Evolutionary conservation across 2,797 vertebrate genomes (phyloP).

Genomic region (Phyllotis vaccarum): DNA sequence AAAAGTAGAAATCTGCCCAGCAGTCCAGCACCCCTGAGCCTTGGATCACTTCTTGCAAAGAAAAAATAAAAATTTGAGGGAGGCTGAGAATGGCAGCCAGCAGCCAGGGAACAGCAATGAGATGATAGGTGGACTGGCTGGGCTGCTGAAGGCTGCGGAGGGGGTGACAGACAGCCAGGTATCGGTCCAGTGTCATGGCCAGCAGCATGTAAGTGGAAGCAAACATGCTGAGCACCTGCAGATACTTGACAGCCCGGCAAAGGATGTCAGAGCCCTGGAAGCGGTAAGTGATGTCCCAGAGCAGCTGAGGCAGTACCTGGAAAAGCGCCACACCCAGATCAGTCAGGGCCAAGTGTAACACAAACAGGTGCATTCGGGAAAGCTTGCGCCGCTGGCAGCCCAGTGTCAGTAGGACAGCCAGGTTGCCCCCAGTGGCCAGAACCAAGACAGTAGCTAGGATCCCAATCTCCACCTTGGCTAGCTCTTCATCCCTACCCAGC

Average conservation of each 20-base stretch:
- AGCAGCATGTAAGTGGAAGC: conserved; percentile 98
- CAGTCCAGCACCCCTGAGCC: conserved; percentile 94
- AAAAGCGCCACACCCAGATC: conserved; percentile 95
- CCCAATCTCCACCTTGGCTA: conserved; percentile 94
- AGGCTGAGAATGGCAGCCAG: conserved; percentile 94
- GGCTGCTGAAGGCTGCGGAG: conserved; percentile 93
- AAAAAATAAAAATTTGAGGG: conserved; percentile 96
- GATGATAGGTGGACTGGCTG: conserved; percentile 91
- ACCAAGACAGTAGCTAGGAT: conserved; percentile 92
- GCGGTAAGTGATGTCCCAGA: conserved; percentile 96
- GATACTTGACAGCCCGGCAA: conserved; percentile 95
- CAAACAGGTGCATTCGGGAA: conserved; percentile 95
- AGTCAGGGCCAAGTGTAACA: conserved; percentile 93
- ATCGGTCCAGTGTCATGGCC: conserved; percentile 96
- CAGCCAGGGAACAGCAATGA: conserved; percentile 93
- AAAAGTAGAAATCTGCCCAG: conserved; percentile 93
- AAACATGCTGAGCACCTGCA: conserved; percentile 99
- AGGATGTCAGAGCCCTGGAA: conserved; percentile 95
- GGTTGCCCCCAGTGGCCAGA: conserved; percentile 91
- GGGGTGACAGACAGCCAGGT: conserved; percentile 96
- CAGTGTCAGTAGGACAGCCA: conserved; percentile 91
- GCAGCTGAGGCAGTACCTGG: conserved; percentile 96
- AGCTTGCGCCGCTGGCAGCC: conserved; percentile 89
- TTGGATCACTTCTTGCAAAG: conserved; percentile 91
- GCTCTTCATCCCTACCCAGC: conserved; percentile 90